Evolutionary conservation across 2,888 invertebrate species (phyloP).

Genomic region (Brachyptera putata): DNA sequence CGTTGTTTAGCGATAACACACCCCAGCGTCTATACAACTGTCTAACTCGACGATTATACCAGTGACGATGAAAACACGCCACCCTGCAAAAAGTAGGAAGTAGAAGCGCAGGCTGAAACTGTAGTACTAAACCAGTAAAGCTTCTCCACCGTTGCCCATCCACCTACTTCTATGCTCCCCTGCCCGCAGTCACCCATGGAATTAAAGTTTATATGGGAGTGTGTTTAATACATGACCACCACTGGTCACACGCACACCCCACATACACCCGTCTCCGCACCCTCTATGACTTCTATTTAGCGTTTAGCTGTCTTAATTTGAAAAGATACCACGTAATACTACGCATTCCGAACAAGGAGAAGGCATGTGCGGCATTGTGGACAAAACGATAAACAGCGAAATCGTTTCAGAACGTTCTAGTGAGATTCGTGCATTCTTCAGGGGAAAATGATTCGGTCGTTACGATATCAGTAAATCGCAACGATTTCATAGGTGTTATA

Average conservation of each 20-base stretch:
- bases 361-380: too few species aligned
- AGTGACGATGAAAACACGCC: not conserved
- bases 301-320: not conserved
- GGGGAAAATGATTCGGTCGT: too few species aligned
- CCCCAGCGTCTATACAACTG: slow-evolving; percentile 6
- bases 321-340: too few species aligned
- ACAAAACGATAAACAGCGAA: too few species aligned
- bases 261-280: not conserved
- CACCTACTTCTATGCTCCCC: not conserved
- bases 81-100: slow-evolving; percentile 13
- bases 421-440: too few species aligned
- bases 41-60: not conserved
- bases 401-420: too few species aligned
- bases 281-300: not conserved
- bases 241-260: slow-evolving; percentile 3
- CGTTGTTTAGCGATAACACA: slow-evolving; percentile 12
- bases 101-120: slow-evolving; percentile 10
- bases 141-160: not conserved
- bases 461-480: too few species aligned
- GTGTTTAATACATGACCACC: slow-evolving; percentile 13
- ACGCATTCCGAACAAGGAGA: too few species aligned
- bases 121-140: slow-evolving; percentile 10
- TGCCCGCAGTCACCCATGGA: not conserved
- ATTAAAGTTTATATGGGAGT: slow-evolving; percentile 19
- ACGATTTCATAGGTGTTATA: too few species aligned